Base-by-base conservation (phyloP, 1,140 invertebrate species). In the Teleogryllus occipitalis region DNA sequence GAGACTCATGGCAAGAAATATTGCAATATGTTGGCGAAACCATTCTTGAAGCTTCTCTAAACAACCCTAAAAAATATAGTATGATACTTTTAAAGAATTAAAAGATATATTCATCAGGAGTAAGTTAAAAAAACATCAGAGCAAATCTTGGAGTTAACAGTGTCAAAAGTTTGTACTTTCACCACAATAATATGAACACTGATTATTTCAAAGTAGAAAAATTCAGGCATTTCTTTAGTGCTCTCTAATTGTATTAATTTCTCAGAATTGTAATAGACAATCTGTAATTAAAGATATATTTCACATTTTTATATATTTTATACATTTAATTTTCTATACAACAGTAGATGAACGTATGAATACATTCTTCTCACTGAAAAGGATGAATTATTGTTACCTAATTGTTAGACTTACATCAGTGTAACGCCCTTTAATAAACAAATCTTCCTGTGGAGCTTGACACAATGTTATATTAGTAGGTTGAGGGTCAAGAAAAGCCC, bases 401-500 rank as follows among this genome's bases (percentile, higher is more conserved):
- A 39, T 39, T 39, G 27, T 39, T 39, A 1, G 5, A 82, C 82
- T 83, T 87, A 91, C 90, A 82, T 88, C 85, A 81, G 88, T 87
- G 85, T 92, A 89, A 54, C 93, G 88, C 80, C 90, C 90, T 80
- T 89, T 85, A 82, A 90, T 90, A 82, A 90, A 88, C 74, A 90
- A 86, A 65, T 89, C 87, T 3, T 88, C 87, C 82, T 91, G 88
- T 27, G 92, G 83, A 75, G 92, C 88, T 86, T 96, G 93, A 82
- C 94, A 96, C 74, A 91, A 84, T 0, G 89, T 89, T 54, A 89
- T 85, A 86, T 96, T 94, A 4, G 89, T 83, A 0, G 94, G 94
- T 81, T 90, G 87, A 1, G 95, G 94, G 87, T 94, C 93, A 65
- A 95, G 88, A 85, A 93, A 94, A 0, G 92, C 89, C 15, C 89